These are phyloP conservation scores for Callosobruchus maculatus DNA, from an alignment of 2,888 invertebrate species.

Conservation along the genomic window DNA sequence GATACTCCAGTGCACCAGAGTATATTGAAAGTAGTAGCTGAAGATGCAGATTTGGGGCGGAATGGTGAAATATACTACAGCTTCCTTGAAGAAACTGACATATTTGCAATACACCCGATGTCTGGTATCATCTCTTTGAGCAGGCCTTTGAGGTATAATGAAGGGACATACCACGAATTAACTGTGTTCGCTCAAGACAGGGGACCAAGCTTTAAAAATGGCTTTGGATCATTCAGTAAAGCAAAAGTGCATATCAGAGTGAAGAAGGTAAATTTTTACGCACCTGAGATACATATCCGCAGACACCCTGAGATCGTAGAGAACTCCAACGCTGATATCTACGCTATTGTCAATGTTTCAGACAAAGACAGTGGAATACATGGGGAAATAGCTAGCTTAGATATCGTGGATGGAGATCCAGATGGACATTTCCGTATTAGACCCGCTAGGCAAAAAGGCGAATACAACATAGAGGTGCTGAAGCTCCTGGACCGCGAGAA, in stretches of 20 bases:
- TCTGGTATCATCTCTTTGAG: conserved; percentile 84
- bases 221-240: conserved; percentile 59
- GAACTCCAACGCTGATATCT: conserved; percentile 78
- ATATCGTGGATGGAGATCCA: conserved; percentile 86
- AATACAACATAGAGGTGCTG: conserved; percentile 77
- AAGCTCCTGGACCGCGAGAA: conserved; percentile 74
- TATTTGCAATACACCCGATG: conserved; percentile 90
- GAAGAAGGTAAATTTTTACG: conserved; percentile 77
- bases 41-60: conserved; percentile 92
- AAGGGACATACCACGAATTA: conserved; percentile 68
- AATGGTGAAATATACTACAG: conserved; percentile 98
- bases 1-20: conserved; percentile 82
- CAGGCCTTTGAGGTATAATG: conserved; percentile 69
- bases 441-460: conserved; percentile 60
- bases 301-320: conserved; percentile 78
- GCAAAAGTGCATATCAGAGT: conserved; percentile 76
- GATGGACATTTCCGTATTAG: conserved; percentile 83
- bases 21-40: conserved; percentile 77
- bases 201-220: conserved; percentile 60
- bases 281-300: conserved; percentile 79
- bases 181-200: conserved; percentile 84
- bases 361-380: conserved; percentile 83
- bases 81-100: conserved; percentile 74
- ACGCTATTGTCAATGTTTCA: conserved; percentile 81
- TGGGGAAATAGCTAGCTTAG: conserved; percentile 76